Conservation (phyloP, 2,113 vertebrate genomes). For the Pachypanchax playfairii region DNA sequence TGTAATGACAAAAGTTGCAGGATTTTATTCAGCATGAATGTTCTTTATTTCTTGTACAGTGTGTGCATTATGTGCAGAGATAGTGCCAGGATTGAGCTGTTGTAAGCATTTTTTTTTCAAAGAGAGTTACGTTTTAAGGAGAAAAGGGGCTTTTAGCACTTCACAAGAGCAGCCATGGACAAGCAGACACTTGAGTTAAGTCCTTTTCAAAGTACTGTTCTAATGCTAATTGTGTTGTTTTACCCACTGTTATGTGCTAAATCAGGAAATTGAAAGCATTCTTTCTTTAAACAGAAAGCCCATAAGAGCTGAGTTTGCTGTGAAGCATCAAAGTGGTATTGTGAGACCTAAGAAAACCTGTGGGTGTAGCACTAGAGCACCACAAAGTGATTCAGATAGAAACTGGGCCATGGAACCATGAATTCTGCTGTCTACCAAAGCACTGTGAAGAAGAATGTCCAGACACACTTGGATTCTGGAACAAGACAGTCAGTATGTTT, state of each 20-base stretch:
- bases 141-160: background rate
- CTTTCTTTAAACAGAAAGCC: background rate
- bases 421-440: too few species aligned
- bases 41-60: background rate
- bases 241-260: background rate
- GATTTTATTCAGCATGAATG: background rate
- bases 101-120: constrained; percentile 36
- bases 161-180: background rate
- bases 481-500: too few species aligned
- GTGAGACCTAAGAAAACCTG: background rate
- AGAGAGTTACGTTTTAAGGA: background rate
- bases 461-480: too few species aligned
- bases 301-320: background rate
- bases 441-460: too few species aligned
- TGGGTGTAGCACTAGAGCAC: background rate
- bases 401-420: too few species aligned
- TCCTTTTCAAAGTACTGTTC: background rate
- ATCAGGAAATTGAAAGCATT: background rate
- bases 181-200: background rate
- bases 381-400: background rate
- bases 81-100: background rate
- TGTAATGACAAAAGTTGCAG: too few species aligned
- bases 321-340: background rate
- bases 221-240: background rate
- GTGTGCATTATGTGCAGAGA: constrained; percentile 12